Evolutionary conservation across 2,888 invertebrate species (phyloP).

Genomic region (Lepas anatifera): DNA sequence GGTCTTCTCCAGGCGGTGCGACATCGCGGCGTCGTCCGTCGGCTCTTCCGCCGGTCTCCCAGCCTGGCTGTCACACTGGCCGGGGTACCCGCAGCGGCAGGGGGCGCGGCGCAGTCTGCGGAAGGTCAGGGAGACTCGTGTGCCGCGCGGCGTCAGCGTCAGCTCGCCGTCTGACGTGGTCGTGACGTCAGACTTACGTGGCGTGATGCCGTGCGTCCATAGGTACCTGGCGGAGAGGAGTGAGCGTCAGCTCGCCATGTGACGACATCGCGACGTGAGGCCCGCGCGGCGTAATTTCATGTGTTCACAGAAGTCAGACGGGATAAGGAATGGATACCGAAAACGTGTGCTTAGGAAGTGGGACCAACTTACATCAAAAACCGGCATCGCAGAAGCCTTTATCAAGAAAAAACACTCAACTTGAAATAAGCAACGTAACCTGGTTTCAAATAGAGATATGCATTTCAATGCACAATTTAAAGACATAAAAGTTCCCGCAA

Average conservation of each 20-base stretch:
- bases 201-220: conserved; percentile 80
- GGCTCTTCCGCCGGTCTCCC: neutral
- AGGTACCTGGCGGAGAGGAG: conserved; percentile 44
- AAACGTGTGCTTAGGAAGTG: neutral
- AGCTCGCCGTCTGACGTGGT: conserved; percentile 42
- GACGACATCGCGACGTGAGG: neutral
- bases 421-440: too few species aligned
- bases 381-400: neutral
- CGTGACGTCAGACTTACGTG: conserved; percentile 63
- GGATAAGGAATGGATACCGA: neutral
- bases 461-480: too few species aligned
- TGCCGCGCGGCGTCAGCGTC: conserved; percentile 42
- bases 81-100: conserved; percentile 22
- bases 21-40: neutral
- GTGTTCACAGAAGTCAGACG: neutral
- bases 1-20: neutral
- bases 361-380: too few species aligned
- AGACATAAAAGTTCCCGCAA: too few species aligned
- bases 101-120: conserved; percentile 44
- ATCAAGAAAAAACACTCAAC: neutral
- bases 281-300: neutral
- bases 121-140: conserved; percentile 76
- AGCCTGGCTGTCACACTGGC: neutral
- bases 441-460: too few species aligned
- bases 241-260: neutral